Evolutionary conservation across 2,797 vertebrate species (phyloP), one percentile per base, ranked within the genome.

Genomic region (Sebastes minor): DNA sequence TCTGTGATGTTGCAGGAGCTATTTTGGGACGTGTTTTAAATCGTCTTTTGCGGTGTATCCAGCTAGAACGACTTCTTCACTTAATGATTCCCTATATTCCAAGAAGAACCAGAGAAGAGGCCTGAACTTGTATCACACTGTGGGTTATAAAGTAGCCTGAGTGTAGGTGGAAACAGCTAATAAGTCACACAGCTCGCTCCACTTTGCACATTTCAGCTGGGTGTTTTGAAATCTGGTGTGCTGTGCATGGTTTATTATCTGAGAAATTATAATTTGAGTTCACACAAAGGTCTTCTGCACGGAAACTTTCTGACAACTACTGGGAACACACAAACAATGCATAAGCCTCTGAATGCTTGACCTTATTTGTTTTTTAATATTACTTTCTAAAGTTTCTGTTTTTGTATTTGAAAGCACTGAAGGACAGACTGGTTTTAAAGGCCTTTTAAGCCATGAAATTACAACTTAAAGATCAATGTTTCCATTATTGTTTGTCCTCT

Each of bases 1-100:
- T 75, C 30, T 79, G 32, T 75, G 68, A 79, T 68, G 38, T 60
- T 64, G 32, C n/a, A 35, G 59, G 46, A 70, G 32, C 28, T 66
- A 73, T 67, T 76, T 85, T 8, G 52, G 42, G 57, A 62, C 2
- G 33, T 60, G 38, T 71, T 63, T 3, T n/a, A 52, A 52, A 52
- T 52, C 9, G n/a, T 53, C 1, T 53, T 53, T 22, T 6, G 42
- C 16, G 5, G 35, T 27, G 57, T 46, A 18, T 30, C 22, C 13
- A 62, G 56, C 8, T 8, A 11, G 25, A 60, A 75, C n/a, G 22
- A 28, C 42, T 18, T 49, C 59, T 20, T 7, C 53, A 13, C 27
- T 20, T 22, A 49, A 16, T 59, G 32, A 68, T 55, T 82, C 53
- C 4, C 32, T 6, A 3, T 20, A n/a, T 38, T 76, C 28, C 7